Conservation (phyloP, 1,140 invertebrate genomes). For the Campoletis sonorensis region DNA sequence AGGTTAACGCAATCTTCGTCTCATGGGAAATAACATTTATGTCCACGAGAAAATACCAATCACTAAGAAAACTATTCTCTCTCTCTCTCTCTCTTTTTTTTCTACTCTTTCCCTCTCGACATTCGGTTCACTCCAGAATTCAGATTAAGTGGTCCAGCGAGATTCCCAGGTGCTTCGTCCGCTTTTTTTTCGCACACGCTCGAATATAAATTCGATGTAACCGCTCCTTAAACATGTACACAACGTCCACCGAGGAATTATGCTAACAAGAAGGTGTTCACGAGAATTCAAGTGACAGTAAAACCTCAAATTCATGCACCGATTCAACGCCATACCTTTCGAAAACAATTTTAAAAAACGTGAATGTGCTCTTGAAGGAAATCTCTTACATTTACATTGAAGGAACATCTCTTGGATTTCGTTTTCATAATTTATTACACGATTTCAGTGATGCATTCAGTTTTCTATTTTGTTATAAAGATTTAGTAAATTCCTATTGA, state of each 20-base stretch:
- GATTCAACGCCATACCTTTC: too few relatives aligned
- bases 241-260: background rate
- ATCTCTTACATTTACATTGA: too few relatives aligned
- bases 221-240: background rate
- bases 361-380: background rate
- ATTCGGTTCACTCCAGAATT: conserved; percentile 8
- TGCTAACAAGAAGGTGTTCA: background rate
- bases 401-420: background rate
- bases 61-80: background rate
- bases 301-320: background rate
- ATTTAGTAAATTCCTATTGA: too few relatives aligned
- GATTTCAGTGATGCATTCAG: too few relatives aligned
- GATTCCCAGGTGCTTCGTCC: conserved; percentile 18
- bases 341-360: background rate
- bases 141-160: conserved; percentile 32
- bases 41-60: conserved; percentile 17
- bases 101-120: background rate
- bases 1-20: background rate
- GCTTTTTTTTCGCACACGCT: background rate
- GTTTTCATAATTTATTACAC: too few relatives aligned
- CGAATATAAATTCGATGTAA: background rate
- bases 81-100: background rate
- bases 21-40: conserved; percentile 16
- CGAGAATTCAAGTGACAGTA: background rate
- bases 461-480: too few relatives aligned